A percentile compares a stretch with the other conserved stretches of the same genome.
Evolutionary conservation across 1,140 invertebrate species (phyloP).

Genomic region (Latrodectus geometricus): DNA sequence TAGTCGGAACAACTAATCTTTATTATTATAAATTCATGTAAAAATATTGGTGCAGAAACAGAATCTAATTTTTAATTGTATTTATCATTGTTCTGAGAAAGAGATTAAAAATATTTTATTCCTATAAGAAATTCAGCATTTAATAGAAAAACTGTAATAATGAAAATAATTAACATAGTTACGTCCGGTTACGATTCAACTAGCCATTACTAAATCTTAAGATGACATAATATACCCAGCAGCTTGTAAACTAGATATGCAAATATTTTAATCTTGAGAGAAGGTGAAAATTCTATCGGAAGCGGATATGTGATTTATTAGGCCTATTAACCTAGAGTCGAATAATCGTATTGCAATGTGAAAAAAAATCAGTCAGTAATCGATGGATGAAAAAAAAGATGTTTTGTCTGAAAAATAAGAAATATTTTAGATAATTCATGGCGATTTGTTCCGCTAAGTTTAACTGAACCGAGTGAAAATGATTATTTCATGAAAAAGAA

Average conservation of each 20-base stretch:
- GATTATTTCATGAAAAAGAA: conserved; percentile 2
- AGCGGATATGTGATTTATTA: not conserved
- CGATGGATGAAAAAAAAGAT: not conserved
- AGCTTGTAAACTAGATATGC: not conserved
- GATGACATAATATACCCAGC: not conserved
- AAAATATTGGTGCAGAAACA: too few species aligned
- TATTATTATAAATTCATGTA: too few species aligned
- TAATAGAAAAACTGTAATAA: not conserved
- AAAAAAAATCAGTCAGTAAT: not conserved
- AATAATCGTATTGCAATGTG: not conserved
- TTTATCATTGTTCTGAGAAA: too few species aligned
- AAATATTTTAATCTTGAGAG: not conserved
- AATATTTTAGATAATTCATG: conserved; percentile 4
- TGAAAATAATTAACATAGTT: not conserved
- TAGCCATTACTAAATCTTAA: not conserved
- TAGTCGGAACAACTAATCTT: too few species aligned
- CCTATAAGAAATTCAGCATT: not conserved
- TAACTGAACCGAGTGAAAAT: conserved; percentile 10
- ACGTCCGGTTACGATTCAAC: not conserved
- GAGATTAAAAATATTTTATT: not conserved
- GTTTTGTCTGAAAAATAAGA: not conserved
- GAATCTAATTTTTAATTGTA: too few species aligned
- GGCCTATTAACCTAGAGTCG: conserved; percentile 15
- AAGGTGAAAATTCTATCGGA: not conserved
- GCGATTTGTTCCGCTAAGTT: conserved; percentile 8